Conservation (phyloP, 2,113 vertebrate species). For the Cygnus buccinator region DNA sequence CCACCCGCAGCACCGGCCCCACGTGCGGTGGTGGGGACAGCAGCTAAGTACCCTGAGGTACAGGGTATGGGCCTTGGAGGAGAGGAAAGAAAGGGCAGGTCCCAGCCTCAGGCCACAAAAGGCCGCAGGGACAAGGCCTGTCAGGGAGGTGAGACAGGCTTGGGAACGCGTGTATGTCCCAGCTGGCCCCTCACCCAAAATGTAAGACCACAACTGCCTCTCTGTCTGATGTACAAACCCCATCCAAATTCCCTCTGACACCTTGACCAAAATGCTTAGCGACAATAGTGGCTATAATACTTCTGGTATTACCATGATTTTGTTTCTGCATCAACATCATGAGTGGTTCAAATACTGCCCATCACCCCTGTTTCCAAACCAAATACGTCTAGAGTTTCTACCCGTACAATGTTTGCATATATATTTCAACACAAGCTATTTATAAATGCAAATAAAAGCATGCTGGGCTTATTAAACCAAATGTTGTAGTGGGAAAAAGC, state of each 20-base stretch:
- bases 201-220: neutral
- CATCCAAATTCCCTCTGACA: neutral
- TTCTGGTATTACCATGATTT: neutral
- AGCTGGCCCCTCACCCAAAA: neutral
- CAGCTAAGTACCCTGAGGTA: neutral
- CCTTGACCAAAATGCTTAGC: neutral
- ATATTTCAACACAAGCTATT: neutral
- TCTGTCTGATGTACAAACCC: neutral
- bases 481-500: neutral
- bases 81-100: neutral
- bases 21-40: neutral
- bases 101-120: neutral
- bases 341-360: neutral
- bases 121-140: neutral
- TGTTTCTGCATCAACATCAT: neutral
- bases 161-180: accelerated
- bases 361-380: neutral
- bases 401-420: neutral
- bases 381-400: neutral
- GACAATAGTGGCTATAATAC: neutral
- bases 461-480: neutral
- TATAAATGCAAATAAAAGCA: neutral
- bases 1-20: accelerated
- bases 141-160: neutral
- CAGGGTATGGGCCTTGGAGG: neutral